Evolutionary conservation across 1,140 invertebrate species (phyloP), one percentile per base, ranked within the genome.

Genomic region (Charaxes varanes): DNA sequence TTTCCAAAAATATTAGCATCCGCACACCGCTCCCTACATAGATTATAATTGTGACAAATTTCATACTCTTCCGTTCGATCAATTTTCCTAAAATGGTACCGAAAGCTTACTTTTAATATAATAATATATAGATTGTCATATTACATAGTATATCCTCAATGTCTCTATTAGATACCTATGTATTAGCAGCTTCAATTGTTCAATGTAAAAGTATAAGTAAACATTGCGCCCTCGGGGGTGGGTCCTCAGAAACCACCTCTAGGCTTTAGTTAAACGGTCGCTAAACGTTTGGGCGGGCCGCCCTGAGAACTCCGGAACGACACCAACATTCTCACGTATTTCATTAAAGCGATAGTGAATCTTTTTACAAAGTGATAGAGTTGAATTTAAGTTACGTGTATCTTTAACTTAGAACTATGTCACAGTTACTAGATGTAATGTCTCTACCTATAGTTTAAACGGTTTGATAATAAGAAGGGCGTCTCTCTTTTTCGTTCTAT

Each of bases 201-300:
- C n/a, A n/a, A n/a, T n/a, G n/a, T n/a, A n/a, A n/a, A n/a, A n/a
- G n/a, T n/a, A n/a, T n/a, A n/a, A n/a, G n/a, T n/a, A n/a, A n/a
- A n/a, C n/a, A n/a, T n/a, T n/a, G n/a, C 48, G 41, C 61, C 62
- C 58, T 60, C 44, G 70, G 63, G 78, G 78, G 78, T 77, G 78
- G 79, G 78, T 78, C 78, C 62, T 62, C 33, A 46, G n/a, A 40
- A 57, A 51, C 46, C 60, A 77, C 71, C 74, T 79, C 62, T 59
- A 67, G 62, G 53, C 62, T 62, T 65, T 59, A 60, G 67, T 63
- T 78, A 82, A 82, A 79, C 74, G 78, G 55, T 77, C 64, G 78
- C 66, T 82, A 82, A 82, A 80, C 78, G 78, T 71, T 82, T 82
- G 78, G 78, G 78, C 78, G 78, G 78, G 71, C 74, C 78, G 78